Evolutionary conservation across 2,797 vertebrate genomes (phyloP).

Genomic region (Eupleurogrammus muticus): DNA sequence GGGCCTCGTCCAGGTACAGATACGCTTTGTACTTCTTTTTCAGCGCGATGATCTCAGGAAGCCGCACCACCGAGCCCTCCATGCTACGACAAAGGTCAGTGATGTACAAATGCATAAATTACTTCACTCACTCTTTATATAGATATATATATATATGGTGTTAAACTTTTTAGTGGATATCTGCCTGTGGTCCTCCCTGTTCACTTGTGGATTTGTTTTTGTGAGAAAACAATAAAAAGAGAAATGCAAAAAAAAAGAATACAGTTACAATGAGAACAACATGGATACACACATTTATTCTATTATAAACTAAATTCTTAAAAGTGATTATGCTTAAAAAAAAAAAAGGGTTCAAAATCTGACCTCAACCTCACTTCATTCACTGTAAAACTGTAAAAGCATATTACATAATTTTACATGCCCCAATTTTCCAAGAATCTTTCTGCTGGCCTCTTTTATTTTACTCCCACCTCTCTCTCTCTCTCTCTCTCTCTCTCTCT

Average conservation of each 20-base stretch:
- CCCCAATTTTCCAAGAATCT: constrained; percentile 47
- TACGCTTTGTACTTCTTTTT: constrained; percentile 99
- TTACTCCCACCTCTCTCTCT: constrained; percentile 44
- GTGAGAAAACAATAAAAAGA: too few species aligned
- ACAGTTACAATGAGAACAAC: background rate
- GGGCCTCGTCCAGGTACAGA: constrained; percentile 97
- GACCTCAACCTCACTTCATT: constrained; percentile 14
- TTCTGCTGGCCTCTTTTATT: constrained; percentile 46
- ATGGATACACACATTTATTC: constrained; percentile 2
- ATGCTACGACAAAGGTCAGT: too few species aligned
- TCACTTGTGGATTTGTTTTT: too few species aligned
- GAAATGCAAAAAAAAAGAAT: constrained; percentile 33
- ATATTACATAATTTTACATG: constrained; percentile 50
- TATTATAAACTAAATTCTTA: constrained; percentile 20
- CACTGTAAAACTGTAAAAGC: constrained; percentile 33
- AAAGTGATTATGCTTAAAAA: constrained; percentile 5
- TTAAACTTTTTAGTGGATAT: too few species aligned
- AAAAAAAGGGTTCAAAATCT: constrained; percentile 8
- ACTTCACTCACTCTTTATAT: too few species aligned
- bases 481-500: constrained; percentile 38
- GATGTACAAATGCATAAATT: too few species aligned
- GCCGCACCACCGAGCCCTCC: constrained; percentile 94
- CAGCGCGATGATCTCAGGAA: constrained; percentile 92
- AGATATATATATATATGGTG: too few species aligned
- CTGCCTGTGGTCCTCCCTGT: too few species aligned